These are phyloP conservation scores for Oscheius sp. DNA, from an alignment of 2,888 invertebrate species.

Conservation along the genomic window DNA sequence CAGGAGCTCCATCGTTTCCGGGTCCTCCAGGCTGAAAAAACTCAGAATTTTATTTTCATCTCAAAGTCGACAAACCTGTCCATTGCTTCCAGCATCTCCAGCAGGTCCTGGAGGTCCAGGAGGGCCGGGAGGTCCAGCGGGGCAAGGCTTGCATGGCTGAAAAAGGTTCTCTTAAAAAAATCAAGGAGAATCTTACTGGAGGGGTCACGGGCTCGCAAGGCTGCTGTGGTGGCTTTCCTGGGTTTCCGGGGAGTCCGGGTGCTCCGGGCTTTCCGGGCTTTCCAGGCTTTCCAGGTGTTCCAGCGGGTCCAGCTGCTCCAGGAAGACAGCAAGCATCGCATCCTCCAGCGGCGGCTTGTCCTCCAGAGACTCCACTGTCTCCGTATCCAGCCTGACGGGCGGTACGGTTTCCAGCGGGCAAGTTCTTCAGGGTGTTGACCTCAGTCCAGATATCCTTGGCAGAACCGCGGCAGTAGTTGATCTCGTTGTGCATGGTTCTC, in stretches of 20 bases:
- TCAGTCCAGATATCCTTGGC: conserved; percentile 38
- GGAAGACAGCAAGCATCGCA: conserved; percentile 69
- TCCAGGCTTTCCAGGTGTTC: conserved; percentile 60
- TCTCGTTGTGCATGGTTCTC: conserved; percentile 69
- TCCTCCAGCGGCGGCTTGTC: conserved; percentile 52
- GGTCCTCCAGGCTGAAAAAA: conserved; percentile 48
- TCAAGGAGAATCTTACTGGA: too few species aligned
- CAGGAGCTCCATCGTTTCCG: conserved; percentile 58
- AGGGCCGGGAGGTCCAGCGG: conserved; percentile 61
- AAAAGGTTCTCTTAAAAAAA: too few species aligned
- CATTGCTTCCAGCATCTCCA: conserved; percentile 55
- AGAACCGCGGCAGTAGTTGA: conserved; percentile 62
- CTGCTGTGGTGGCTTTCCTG: conserved; percentile 63
- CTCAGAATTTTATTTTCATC: too few species aligned
- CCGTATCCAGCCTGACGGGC: conserved; percentile 43
- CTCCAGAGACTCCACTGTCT: conserved; percentile 35
- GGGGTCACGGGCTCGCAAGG: conserved; percentile 68
- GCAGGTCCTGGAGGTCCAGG: conserved; percentile 60
- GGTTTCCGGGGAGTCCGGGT: conserved; percentile 65
- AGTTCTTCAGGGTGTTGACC: conserved; percentile 33
- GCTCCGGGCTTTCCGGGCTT: conserved; percentile 65
- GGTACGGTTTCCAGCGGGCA: conserved; percentile 38
- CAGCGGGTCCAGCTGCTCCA: conserved; percentile 60
- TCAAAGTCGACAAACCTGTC: too few species aligned
- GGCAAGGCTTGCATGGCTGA: conserved; percentile 68